Percentiles rank a stretch among this genome's conserved stretches.
Evolutionary conservation across 2,888 invertebrate species (phyloP).

Genomic region (Drosophila greeni): DNA sequence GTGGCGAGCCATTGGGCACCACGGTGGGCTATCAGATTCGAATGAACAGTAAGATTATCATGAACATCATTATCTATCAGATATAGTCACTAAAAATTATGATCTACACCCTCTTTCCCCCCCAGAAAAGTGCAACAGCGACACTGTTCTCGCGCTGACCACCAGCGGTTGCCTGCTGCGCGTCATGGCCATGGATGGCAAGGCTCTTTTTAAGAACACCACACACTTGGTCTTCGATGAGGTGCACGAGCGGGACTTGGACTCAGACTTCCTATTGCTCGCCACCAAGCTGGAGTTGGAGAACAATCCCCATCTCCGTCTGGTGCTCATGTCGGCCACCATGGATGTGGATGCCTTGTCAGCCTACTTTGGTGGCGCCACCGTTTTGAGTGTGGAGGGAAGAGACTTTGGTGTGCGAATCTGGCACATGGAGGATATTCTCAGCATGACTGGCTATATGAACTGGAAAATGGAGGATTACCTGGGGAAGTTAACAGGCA

Average conservation of each 20-base stretch:
- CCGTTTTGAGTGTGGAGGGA: slow-evolving; percentile 88
- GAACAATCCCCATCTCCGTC: slow-evolving; percentile 85
- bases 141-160: slow-evolving; percentile 74
- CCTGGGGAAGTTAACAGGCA: slow-evolving; percentile 1
- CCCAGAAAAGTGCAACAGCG: slow-evolving; percentile 65
- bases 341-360: slow-evolving; percentile 89
- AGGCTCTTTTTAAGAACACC: slow-evolving; percentile 67
- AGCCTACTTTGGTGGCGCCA: slow-evolving; percentile 90
- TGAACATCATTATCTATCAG: not conserved
- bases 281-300: slow-evolving; percentile 87
- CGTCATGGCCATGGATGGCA: slow-evolving; percentile 88
- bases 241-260: slow-evolving; percentile 95
- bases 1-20: slow-evolving; percentile 84
- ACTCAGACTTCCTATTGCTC: slow-evolving; percentile 94
- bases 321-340: slow-evolving; percentile 97
- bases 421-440: slow-evolving; percentile 89
- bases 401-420: slow-evolving; percentile 86
- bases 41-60: slow-evolving; percentile 83
- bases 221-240: slow-evolving; percentile 96
- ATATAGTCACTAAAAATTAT: too few species aligned
- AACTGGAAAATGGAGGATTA: slow-evolving; percentile 53
- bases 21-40: slow-evolving; percentile 94
- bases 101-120: not conserved
- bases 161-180: slow-evolving; percentile 81
- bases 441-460: slow-evolving; percentile 80